These are phyloP conservation scores for Eurytoma adleriae DNA, from an alignment of 2,888 invertebrate genomes.

Conservation along the genomic window DNA sequence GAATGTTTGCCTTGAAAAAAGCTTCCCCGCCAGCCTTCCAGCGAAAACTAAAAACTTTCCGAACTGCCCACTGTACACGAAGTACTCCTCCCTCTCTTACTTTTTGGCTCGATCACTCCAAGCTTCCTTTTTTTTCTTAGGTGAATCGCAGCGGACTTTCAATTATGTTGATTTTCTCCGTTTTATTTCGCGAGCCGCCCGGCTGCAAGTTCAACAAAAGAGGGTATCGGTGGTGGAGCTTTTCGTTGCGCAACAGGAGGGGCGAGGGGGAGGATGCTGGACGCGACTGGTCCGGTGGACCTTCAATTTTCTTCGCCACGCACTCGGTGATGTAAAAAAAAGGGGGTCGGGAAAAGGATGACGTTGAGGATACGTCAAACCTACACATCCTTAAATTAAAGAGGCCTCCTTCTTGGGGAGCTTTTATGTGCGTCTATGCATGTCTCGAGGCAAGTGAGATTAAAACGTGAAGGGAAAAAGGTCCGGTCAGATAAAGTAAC, in stretches of 20 bases:
- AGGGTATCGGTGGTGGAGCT: neutral
- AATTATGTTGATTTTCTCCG: slow-evolving; percentile 43
- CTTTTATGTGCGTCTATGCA: neutral
- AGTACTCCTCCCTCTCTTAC: too few relatives aligned
- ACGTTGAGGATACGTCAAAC: slow-evolving; percentile 23
- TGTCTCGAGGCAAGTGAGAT: slow-evolving; percentile 16
- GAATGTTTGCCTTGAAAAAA: slow-evolving; percentile 38
- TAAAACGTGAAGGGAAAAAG: slow-evolving; percentile 34
- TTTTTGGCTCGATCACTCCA: neutral
- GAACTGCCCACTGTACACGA: neutral
- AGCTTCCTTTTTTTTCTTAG: slow-evolving; percentile 16
- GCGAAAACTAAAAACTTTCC: slow-evolving; percentile 21
- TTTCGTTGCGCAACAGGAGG: slow-evolving; percentile 20
- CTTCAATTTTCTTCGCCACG: slow-evolving; percentile 42
- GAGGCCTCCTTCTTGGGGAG: neutral
- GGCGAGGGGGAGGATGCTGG: slow-evolving; percentile 31
- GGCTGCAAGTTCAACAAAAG: slow-evolving; percentile 43
- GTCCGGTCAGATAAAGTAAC: slow-evolving; percentile 27
- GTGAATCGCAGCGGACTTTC: slow-evolving; percentile 12
- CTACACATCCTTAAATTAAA: slow-evolving; percentile 46
- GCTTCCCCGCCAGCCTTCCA: neutral
- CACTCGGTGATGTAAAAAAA: slow-evolving; percentile 35
- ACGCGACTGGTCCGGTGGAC: slow-evolving; percentile 8
- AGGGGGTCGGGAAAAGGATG: neutral
- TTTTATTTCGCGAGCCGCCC: slow-evolving; percentile 18